phyloP scores from a whole-genome alignment of 2,113 vertebrate species.

The Galbula dea region DNA sequence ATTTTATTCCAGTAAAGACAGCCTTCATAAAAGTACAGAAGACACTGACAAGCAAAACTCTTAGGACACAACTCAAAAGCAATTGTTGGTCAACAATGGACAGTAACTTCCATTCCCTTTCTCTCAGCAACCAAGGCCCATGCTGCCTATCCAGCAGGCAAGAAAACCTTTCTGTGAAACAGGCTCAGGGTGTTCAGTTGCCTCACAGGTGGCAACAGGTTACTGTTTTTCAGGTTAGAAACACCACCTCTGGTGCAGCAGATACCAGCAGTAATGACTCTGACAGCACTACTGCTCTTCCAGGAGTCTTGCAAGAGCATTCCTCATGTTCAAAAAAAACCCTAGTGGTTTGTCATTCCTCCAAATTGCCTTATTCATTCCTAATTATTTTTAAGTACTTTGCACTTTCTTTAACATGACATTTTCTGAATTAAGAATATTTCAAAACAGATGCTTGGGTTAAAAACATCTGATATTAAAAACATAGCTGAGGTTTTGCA shows the following conservation, averaged over 20 bases:
- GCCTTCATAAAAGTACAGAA: background rate
- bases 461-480: constrained; percentile 71
- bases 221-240: background rate
- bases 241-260: background rate
- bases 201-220: background rate
- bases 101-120: background rate
- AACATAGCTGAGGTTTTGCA: background rate
- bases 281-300: background rate
- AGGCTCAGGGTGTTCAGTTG: background rate
- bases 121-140: background rate
- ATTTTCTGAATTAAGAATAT: constrained; percentile 66
- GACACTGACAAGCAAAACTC: background rate
- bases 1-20: background rate
- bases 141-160: background rate
- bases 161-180: background rate
- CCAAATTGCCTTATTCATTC: constrained; percentile 40
- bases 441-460: constrained; percentile 67
- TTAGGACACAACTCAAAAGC: background rate
- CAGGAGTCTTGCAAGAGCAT: background rate
- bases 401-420: constrained; percentile 67
- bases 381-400: constrained; percentile 68
- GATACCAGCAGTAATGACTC: background rate
- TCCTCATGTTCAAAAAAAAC: background rate
- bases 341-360: background rate
- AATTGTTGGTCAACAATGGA: too few relatives aligned